Conservation (phyloP, 2,797 vertebrate genomes). For the Emydoidea blandingii region DNA sequence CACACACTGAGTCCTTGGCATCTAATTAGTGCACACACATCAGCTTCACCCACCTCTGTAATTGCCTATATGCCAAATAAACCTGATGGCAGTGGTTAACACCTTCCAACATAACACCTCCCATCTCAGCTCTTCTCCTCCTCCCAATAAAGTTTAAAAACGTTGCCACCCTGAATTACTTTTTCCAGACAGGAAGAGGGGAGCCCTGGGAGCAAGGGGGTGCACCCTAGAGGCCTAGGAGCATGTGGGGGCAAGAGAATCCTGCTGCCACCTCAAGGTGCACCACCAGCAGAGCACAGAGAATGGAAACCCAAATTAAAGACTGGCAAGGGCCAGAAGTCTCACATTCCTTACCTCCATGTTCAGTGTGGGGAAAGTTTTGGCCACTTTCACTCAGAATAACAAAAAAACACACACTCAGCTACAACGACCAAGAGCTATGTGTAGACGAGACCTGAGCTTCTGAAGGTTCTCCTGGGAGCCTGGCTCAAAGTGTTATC, state of each 20-base stretch:
- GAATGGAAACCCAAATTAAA: background rate
- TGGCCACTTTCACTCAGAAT: background rate
- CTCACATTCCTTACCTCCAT: background rate
- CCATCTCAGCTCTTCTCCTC: background rate
- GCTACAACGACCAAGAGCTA: background rate
- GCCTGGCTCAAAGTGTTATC: background rate
- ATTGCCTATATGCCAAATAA: background rate
- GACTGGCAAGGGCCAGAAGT: background rate
- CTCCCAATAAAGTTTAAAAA: background rate
- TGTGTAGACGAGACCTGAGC: background rate
- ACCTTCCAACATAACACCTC: background rate
- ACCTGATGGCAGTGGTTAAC: background rate
- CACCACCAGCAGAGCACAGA: background rate
- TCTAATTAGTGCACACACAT: background rate
- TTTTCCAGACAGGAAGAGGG: background rate
- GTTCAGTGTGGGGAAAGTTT: background rate
- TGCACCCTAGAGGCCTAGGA: background rate
- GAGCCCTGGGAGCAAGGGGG: background rate
- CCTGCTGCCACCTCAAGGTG: background rate
- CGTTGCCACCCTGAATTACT: too few species aligned
- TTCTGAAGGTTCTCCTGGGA: background rate
- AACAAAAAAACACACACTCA: background rate
- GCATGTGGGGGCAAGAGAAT: background rate
- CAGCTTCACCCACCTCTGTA: background rate
- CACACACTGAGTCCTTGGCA: background rate